Evolutionary conservation across 2,797 vertebrate species (phyloP), one percentile per base, ranked within the genome.

Genomic region (Dallia pectoralis): DNA sequence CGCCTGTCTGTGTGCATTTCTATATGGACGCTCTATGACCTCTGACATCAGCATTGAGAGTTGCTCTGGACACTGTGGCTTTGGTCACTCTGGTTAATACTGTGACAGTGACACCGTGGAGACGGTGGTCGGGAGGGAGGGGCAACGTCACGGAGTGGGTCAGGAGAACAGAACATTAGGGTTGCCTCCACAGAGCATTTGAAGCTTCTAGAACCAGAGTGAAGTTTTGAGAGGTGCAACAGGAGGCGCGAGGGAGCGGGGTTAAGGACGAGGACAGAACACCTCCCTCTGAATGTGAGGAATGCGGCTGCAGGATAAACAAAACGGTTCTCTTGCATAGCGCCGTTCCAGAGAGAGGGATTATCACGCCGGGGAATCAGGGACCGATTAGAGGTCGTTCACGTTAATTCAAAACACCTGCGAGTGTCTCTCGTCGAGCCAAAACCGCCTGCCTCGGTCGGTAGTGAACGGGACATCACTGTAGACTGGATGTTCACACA

Each of bases 31-130:
- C 12, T 88, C 64, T 88, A 88, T 88, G 84, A 87, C 90, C 66
- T 92, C 90, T 71, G 85, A 88, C 0, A n/a, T 85, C 77, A 92
- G 90, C 85, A 87, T 86, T 53, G 51, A 61, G 63, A 89, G 88
- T 75, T 90, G 77, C 75, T 84, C 64, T 0, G 86, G 87, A 70
- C 86, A 81, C 0, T 85, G 89, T 77, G 90, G 83, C 88, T 79
- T 87, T 74, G 59, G 69, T 67, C 19, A 36, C 70, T 53, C n/a
- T 56, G 53, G 22, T 11, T 56, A 22, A 56, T 3, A 56, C 3
- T 8, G 53, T 8, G 53, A 56, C 53, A 14, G 22, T 56, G 53
- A 56, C 40, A 3, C 40, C 5, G 14, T 44, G 40, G 40, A 44
- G 40, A 9, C 12, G 8, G 40, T 12, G 1, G 40, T 14, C 14